phyloP scores from a whole-genome alignment of 2,888 invertebrate genomes.

The Unio pictorum region DNA sequence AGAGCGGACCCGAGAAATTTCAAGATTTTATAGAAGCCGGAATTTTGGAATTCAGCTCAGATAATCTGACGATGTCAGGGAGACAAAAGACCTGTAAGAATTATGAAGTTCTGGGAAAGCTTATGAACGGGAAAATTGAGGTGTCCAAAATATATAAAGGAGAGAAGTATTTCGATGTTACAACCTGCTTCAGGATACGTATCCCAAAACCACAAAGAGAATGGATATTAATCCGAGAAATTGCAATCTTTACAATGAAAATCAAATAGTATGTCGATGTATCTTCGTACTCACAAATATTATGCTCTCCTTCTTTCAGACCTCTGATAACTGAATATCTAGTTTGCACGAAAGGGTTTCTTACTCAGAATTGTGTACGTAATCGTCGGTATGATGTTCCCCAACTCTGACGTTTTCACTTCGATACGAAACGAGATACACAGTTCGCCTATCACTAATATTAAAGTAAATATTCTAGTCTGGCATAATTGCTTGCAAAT shows the following conservation, averaged over 20 bases:
- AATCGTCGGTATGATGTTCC: too few species aligned
- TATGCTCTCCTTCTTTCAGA: too few species aligned
- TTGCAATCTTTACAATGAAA: conserved; percentile 5
- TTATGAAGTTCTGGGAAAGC: conserved; percentile 4
- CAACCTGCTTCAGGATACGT: conserved; percentile 13
- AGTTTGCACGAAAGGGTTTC: too few species aligned
- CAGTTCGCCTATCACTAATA: too few species aligned
- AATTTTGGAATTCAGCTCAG: conserved; percentile 9
- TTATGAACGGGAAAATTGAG: conserved; percentile 10
- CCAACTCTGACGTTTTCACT: too few species aligned
- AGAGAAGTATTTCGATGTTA: background rate
- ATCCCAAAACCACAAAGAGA: conserved; percentile 11
- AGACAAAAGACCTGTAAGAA: conserved; percentile 7
- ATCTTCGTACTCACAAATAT: too few species aligned
- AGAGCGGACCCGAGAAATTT: background rate
- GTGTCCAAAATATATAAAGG: background rate
- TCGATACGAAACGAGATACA: too few species aligned
- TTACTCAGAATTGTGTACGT: too few species aligned
- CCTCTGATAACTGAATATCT: too few species aligned
- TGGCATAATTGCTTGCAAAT: too few species aligned
- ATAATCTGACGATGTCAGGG: background rate
- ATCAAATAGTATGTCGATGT: too few species aligned
- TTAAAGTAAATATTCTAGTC: too few species aligned
- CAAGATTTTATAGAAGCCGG: conserved; percentile 12
- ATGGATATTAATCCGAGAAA: conserved; percentile 14